These are phyloP conservation scores for Mobula birostris DNA, from an alignment of 2,113 vertebrate genomes.

Conservation along the genomic window DNA sequence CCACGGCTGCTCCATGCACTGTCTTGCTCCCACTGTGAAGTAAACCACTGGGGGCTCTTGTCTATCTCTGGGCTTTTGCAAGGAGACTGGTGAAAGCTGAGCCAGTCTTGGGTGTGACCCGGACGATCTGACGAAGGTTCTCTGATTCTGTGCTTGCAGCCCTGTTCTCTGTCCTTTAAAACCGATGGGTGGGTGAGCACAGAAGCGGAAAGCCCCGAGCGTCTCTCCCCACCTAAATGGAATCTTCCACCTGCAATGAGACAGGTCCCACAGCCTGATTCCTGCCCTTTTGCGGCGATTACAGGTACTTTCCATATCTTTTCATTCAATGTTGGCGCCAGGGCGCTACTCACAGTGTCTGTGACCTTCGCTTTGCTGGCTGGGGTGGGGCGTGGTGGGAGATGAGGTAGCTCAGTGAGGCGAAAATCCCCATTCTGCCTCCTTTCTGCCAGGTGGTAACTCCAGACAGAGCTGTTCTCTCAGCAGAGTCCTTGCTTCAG, in stretches of 20 bases:
- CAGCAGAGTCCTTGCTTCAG: not conserved
- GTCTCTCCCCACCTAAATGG: not conserved
- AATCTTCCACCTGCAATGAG: conserved; percentile 17
- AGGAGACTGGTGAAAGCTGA: not conserved
- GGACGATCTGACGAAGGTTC: not conserved
- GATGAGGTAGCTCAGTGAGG: too few species aligned
- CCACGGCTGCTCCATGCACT: not conserved
- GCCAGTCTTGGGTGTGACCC: not conserved
- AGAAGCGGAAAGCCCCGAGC: not conserved
- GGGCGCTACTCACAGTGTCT: not conserved
- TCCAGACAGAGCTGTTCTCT: not conserved
- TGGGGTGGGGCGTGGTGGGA: not conserved
- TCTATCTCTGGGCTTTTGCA: not conserved
- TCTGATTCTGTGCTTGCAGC: conserved; percentile 32
- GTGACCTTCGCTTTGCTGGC: not conserved
- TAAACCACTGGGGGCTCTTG: too few species aligned
- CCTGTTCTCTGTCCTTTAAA: conserved; percentile 11
- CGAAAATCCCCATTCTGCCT: not conserved
- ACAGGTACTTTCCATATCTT: conserved; percentile 1
- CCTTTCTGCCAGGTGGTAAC: not conserved
- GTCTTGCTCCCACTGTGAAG: not conserved
- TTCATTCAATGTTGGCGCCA: not conserved
- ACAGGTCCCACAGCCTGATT: conserved; percentile 24
- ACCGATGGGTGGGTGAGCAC: conserved; percentile 21
- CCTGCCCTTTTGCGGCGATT: not conserved